Conservation (phyloP, 2,113 vertebrate genomes). For the Bucco capensis region DNA sequence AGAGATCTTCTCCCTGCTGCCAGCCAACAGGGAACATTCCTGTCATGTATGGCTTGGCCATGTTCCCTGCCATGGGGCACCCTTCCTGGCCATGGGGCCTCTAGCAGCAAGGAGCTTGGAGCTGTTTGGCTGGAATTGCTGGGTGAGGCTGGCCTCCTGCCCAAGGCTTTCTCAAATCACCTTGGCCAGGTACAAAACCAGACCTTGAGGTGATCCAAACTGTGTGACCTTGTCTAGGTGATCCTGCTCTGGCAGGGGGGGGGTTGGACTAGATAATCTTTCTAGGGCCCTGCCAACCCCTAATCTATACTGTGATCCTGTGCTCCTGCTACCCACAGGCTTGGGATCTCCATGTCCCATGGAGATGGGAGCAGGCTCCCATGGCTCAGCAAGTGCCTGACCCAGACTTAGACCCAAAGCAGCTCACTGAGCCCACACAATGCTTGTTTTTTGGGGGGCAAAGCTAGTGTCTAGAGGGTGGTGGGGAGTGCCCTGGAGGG, state of each 20-base stretch:
- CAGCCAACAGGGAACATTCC: background rate
- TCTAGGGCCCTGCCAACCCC: no score
- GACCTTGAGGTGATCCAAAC: background rate
- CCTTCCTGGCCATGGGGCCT: background rate
- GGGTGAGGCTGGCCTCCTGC: background rate
- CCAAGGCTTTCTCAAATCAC: background rate
- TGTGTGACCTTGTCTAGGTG: no score
- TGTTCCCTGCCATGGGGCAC: background rate
- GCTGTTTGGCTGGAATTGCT: background rate
- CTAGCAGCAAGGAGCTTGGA: background rate
- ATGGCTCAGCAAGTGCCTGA: background rate
- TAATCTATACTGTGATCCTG: no score
- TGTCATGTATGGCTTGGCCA: background rate
- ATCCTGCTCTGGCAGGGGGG: no score
- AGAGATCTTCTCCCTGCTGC: background rate
- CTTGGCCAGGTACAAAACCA: background rate
- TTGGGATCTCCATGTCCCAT: accelerated
- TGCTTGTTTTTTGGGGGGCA: background rate
- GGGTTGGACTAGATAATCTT: no score
- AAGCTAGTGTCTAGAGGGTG: background rate
- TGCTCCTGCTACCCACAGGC: background rate
- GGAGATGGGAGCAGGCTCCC: background rate
- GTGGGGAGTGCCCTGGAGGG: background rate
- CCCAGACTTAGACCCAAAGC: background rate
- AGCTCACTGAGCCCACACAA: accelerated